Conservation (phyloP, 2,797 vertebrate genomes). For the Mastacembelus armatus region DNA sequence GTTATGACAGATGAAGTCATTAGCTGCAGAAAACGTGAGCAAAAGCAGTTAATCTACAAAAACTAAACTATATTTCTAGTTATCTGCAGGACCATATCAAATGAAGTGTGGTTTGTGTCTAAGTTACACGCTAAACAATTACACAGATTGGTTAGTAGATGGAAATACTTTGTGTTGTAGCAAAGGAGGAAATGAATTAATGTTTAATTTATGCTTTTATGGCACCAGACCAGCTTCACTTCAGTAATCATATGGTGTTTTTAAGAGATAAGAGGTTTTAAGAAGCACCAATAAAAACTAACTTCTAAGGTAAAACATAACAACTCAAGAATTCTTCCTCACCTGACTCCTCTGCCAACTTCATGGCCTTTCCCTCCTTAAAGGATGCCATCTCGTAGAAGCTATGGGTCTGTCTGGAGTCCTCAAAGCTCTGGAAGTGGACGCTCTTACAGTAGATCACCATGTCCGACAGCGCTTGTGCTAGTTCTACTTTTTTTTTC, state of each 20-base stretch:
- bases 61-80: too few species aligned
- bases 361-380: constrained; percentile 88
- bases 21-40: constrained; percentile 74
- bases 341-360: constrained; percentile 90
- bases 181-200: too few species aligned
- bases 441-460: constrained; percentile 96
- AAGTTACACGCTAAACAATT: too few species aligned
- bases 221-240: too few species aligned
- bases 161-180: too few species aligned
- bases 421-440: constrained; percentile 89
- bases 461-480: constrained; percentile 91
- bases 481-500: constrained; percentile 88
- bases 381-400: constrained; percentile 96
- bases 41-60: too few species aligned
- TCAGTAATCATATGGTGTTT: neutral
- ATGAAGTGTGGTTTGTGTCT: too few species aligned
- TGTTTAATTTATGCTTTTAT: too few species aligned
- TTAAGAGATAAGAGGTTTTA: neutral
- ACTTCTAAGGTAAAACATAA: too few species aligned
- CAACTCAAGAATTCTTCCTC: constrained; percentile 12
- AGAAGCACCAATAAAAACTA: neutral
- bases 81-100: too few species aligned
- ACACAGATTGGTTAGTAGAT: too few species aligned
- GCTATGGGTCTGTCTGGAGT: constrained; percentile 78
- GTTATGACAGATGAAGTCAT: constrained; percentile 87